These are phyloP conservation scores for Meiosimyza platycephala DNA, from an alignment of 2,888 invertebrate genomes.

Conservation along the genomic window DNA sequence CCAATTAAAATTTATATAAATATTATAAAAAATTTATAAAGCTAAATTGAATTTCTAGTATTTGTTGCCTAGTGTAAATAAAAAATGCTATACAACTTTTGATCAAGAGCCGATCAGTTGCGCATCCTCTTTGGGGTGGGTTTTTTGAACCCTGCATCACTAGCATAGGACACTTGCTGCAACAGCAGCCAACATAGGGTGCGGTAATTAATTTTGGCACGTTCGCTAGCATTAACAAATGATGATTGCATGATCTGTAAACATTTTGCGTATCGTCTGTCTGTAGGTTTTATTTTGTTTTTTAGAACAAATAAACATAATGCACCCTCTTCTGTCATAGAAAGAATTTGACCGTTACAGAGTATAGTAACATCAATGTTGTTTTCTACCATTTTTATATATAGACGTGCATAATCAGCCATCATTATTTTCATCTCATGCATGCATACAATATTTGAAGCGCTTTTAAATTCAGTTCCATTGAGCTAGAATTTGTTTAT, in stretches of 20 bases:
- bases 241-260: constrained; percentile 19
- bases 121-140: constrained; percentile 49
- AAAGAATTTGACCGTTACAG: constrained; percentile 20
- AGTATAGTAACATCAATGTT: not conserved
- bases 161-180: constrained; percentile 51
- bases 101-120: too few relatives aligned
- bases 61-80: too few relatives aligned
- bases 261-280: not conserved
- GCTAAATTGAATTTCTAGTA: too few relatives aligned
- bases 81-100: too few relatives aligned
- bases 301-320: not conserved
- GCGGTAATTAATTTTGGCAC: constrained; percentile 32
- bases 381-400: constrained; percentile 12
- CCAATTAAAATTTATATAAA: too few relatives aligned
- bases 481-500: not conserved
- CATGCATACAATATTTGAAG: not conserved
- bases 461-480: constrained; percentile 9
- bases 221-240: constrained; percentile 17
- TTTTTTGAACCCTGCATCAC: constrained; percentile 48
- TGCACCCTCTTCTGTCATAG: not conserved
- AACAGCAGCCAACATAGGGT: constrained; percentile 3
- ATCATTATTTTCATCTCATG: constrained; percentile 16
- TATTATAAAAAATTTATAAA: too few relatives aligned
- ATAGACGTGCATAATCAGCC: constrained; percentile 19
- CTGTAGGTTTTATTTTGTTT: not conserved